Base-by-base conservation (phyloP, 1,140 invertebrate genomes). In the Megalopta genalis region DNA sequence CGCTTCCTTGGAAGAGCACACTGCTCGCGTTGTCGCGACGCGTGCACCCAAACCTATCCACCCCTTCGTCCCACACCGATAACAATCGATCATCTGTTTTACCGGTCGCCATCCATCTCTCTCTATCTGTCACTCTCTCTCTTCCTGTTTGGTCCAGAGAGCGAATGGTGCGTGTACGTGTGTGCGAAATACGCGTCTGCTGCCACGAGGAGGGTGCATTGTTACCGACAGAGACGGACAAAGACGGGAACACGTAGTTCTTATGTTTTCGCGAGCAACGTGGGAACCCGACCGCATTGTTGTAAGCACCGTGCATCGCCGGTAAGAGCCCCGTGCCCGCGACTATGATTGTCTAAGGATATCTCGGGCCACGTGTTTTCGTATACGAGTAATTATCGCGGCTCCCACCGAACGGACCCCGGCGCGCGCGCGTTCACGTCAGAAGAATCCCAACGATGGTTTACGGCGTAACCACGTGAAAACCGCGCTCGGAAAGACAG, bases 41-140 rank as follows among this genome's bases (percentile, higher is more conserved):
- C 77, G 77, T 74, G 71, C 71, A 54, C 71, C 77, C 82, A 80
- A 80, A 66, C 59, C 39, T 18, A n/a, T n/a, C n/a, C n/a, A n/a
- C n/a, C 39, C 12, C 65, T 60, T 37, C 68, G 14, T 23, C 39
- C 46, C 39, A 37, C 54, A 60, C 52, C 25, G 63, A 67, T 75
- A 74, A 52, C 64, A 49, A 16, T 32, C 23, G 54, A 77, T 62
- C 23, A 25, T 37, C 49, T 68, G 42, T 52, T 18, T 8, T 27
- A 23, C 23, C 39, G 23, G 18, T n/a, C n/a, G n/a, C 18, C 23
- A n/a, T n/a, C n/a, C n/a, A n/a, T n/a, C 65, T 18, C n/a, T 32
- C 32, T 2, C 1, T 32, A 2, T 32, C 32, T 32, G 32, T 32
- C 32, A 4, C 32, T 4, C 32, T n/a, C n/a, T n/a, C 32, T 4